phyloP scores from a whole-genome alignment of 2,797 vertebrate species.

The Sandelia bainsii region DNA sequence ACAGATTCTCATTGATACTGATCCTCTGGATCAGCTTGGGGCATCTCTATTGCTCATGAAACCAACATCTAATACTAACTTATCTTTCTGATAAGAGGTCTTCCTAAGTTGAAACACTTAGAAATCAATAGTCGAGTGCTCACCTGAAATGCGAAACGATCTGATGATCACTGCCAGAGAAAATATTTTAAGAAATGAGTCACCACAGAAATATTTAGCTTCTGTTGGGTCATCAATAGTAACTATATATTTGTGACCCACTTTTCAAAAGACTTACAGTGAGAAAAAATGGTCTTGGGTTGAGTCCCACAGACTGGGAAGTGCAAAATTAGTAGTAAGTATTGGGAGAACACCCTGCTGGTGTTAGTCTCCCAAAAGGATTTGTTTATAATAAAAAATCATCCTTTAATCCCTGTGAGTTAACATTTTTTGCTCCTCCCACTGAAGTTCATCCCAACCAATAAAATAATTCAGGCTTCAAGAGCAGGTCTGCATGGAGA shows the following conservation, averaged over 20 bases:
- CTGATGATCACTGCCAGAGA: not conserved
- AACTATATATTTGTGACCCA: too few species aligned
- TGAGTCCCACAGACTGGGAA: not conserved
- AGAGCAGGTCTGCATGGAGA: too few species aligned
- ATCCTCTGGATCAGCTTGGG: too few species aligned
- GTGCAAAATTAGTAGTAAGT: not conserved
- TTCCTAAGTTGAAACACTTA: not conserved
- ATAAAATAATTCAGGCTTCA: not conserved
- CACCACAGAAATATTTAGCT: too few species aligned
- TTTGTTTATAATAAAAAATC: constrained; percentile 14
- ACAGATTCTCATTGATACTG: too few species aligned
- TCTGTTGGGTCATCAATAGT: too few species aligned
- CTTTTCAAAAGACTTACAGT: too few species aligned
- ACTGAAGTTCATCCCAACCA: constrained; percentile 1
- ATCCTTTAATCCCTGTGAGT: not conserved
- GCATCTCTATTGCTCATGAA: not conserved
- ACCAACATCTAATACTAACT: not conserved
- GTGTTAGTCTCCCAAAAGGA: not conserved
- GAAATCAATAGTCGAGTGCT: not conserved
- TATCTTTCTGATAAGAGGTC: not conserved
- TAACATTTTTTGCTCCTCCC: not conserved
- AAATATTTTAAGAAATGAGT: not conserved
- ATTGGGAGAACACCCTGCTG: not conserved
- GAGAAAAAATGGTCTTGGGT: not conserved
- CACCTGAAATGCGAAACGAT: too few species aligned